Conservation (phyloP, 2,113 vertebrate species). For the Hippocampus mohnikei region DNA sequence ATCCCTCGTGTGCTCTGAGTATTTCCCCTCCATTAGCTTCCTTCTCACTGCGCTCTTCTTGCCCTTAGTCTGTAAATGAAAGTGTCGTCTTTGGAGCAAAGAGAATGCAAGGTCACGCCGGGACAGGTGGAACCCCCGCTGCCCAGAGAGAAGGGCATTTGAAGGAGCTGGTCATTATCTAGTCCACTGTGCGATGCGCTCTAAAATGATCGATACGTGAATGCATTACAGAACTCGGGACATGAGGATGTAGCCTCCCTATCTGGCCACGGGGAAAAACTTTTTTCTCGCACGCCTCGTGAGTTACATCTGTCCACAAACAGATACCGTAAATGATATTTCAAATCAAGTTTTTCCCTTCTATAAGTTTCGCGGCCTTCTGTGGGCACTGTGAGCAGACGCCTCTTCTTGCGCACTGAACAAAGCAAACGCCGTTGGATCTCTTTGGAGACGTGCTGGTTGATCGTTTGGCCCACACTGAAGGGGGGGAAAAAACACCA, state of each 20-base stretch:
- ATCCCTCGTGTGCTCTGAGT: conserved; percentile 50
- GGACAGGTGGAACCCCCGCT: conserved; percentile 35
- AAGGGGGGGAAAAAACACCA: too few relatives aligned
- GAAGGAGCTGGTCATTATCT: not conserved
- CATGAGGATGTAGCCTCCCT: not conserved
- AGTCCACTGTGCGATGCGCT: not conserved
- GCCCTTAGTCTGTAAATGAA: conserved; percentile 55
- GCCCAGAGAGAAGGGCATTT: not conserved
- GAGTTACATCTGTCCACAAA: too few relatives aligned
- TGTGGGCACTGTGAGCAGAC: too few relatives aligned
- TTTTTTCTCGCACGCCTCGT: too few relatives aligned
- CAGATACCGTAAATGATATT: too few relatives aligned
- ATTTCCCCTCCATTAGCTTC: conserved; percentile 61
- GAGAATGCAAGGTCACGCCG: conserved; percentile 25
- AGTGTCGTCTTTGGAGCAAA: conserved; percentile 34
- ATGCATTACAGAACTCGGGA: conserved; percentile 2
- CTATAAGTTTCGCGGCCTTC: too few relatives aligned
- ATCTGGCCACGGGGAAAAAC: conserved; percentile 11
- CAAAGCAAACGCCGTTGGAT: too few relatives aligned
- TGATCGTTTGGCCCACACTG: too few relatives aligned
- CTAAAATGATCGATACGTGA: conserved; percentile 14
- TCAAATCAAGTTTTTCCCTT: too few relatives aligned
- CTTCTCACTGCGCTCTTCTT: conserved; percentile 54
- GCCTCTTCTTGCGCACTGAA: too few relatives aligned
- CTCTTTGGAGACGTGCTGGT: too few relatives aligned